Base-by-base conservation (phyloP, 2,113 vertebrate genomes). In the Cinclus mexicanus region DNA sequence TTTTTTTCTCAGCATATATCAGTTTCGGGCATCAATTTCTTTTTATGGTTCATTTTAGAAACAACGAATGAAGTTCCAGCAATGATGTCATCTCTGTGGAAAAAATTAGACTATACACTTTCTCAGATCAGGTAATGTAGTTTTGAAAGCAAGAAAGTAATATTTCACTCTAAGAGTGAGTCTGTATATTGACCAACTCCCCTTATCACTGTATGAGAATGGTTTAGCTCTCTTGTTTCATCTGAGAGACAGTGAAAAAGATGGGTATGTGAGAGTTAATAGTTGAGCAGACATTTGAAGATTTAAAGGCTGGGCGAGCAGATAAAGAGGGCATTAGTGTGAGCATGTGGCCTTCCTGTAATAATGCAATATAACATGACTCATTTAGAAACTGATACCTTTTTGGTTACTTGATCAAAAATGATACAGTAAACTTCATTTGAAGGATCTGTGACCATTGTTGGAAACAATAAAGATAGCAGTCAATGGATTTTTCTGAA, bases 51-150 rank as follows among this genome's bases (percentile, higher is more conserved):
- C 37, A 10, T 92, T 96, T 93, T 81, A 98, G 98, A 98, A 96
- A 98, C 97, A 82, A 96, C 98, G 97, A 97, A 88, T 95, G 98
- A 98, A 71, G 98, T 99, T 46, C 99, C 99, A 79, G 98, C 97
- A 50, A 98, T 99, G 97, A 98, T 99, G 99, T 99, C 99, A 37
- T 99, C 99, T 21, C 96, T 99, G 49, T 99, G 99, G 99, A 99
- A 99, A 96, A 99, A 99, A 94, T 95, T 99, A 93, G 99, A 99
- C 96, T 98, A 99, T 74, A 99, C 99, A 2, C 98, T 99, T 94
- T 99, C 98, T 95, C 99, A 99, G 95, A 99, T 99, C 96, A 99
- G 99, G 99, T 99, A 99, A 97, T 94, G 14, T 0, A 50, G 39
- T 63, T 75, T 75, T 87, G 61, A 87, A 80, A 90, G 69, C 15